phyloP scores from a whole-genome alignment of 2,797 vertebrate species.

The Enteromius afrohamiltoni region DNA sequence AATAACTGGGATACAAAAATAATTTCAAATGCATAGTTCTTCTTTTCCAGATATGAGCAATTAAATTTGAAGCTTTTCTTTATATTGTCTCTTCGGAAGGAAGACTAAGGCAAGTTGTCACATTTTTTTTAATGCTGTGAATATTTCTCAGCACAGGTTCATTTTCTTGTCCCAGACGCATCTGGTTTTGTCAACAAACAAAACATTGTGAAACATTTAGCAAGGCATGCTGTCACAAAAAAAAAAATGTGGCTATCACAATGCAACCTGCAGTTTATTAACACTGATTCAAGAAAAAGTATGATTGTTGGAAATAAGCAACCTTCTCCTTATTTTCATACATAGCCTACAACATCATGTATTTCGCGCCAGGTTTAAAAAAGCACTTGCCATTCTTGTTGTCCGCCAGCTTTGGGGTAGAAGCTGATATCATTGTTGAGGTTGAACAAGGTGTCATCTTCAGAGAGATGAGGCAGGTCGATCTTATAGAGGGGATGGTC shows the following conservation, averaged over 20 bases:
- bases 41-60: background rate
- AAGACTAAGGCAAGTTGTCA: background rate
- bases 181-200: no score
- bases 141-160: background rate
- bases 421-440: constrained; percentile 92
- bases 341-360: no score
- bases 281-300: background rate
- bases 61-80: background rate
- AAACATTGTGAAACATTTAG: background rate
- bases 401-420: constrained; percentile 85
- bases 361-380: background rate
- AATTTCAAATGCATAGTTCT: background rate
- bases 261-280: background rate
- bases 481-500: constrained; percentile 85
- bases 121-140: background rate
- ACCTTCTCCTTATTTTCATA: background rate
- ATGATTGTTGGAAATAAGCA: background rate
- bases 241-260: background rate
- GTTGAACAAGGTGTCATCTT: constrained; percentile 90
- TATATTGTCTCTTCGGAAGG: background rate
- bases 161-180: background rate
- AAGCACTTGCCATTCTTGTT: constrained; percentile 86
- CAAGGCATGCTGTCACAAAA: background rate
- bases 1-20: background rate
- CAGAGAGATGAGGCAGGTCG: constrained; percentile 80